Base-by-base conservation (phyloP, 2,888 invertebrate genomes). In the Ptycholaimellus sp. region DNA sequence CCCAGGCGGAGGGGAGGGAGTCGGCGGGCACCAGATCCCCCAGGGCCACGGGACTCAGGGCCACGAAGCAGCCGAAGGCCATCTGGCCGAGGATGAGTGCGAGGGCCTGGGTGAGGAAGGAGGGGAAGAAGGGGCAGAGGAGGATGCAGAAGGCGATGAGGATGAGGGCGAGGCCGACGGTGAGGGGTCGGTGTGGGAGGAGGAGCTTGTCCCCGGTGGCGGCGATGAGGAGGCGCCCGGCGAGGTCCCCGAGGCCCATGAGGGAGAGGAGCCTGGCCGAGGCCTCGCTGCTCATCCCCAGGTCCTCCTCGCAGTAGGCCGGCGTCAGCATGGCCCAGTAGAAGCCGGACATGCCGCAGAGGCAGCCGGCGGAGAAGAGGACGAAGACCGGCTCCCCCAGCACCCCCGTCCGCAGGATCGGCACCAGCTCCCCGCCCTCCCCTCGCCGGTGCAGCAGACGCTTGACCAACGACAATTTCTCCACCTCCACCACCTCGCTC, bases 141-240 rank as follows among this genome's bases (percentile, higher is more conserved):
- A 23, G 13, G 7, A 13, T 23, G 25, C 25, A 9, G 7, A 13
- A 23, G 6, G 25, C 25, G 25, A 6, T 13, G 25, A 23, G 6
- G 25, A 23, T 9, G 7, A 23, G 6, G 25, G 13, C 6, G 7
- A 23, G 25, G 7, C 7, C 6, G 7, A 13, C 25, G 13, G 13
- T 23, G 7, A 23, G 3, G 17, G 7, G 33, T 6, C 33, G 16
- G 4, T 6, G 14, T 3, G 19, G 14, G n/a, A 34, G 3, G 14
- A 33, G 14, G 3, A 4, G n/a, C 13, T 30, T 30, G 30, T 38
- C 35, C 13, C 34, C 30, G 18, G 25, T 17, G 17, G 30, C 21
- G 17, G 34, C 38, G n/a, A 25, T 22, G 17, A 30, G 29, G n/a
- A 38, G 22, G 3, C 35, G 34, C 3, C 38, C 38, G 23, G 7